Base-by-base conservation (phyloP, 2,888 invertebrate genomes). In the Netelia fuscicornis region DNA sequence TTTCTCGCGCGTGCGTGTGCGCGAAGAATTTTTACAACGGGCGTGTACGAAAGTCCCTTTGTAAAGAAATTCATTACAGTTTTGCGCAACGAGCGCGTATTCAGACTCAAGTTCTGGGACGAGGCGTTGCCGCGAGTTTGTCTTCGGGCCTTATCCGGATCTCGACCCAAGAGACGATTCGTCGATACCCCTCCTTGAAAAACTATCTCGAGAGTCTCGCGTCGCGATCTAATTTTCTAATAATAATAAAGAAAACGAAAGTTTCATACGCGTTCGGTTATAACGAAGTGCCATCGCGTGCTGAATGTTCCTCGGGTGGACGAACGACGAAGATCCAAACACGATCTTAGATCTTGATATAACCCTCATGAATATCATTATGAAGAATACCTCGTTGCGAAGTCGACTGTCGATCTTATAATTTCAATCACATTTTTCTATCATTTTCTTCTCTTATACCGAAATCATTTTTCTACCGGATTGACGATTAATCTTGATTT, bases 61-160 rank as follows among this genome's bases (percentile, higher is more conserved):
- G 80, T 81, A 58, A 85, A 75, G 78, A 82, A 81, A 79, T 80
- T 80, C 81, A 83, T 85, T 84, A 78, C 67, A 37, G 68, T 23
- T 54, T 87, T 86, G 84, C 78, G 82, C 81, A 83, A 87, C 20
- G 30, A 76, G 17, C 62, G 62, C 58, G 58, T 52, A 70, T 67
- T 67, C 79, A 65, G 74, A 68, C 60, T 77, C 68, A 13, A 64
- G 30, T 64, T 37, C 13, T 37, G 68, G 62, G 52, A 42, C 42
- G 48, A 67, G 20, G 25, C 71, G 64, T 23, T 17, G 30, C n/a
- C 42, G 17, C 56, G 23, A 48, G 81, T 67, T 44, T 58, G 48
- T 37, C 25, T 54, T 30, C 52, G 68, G 58, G 54, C 77, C 83
- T 83, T 81, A 81, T 80, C 68, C 79, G 79, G 77, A 67, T 84